Evolutionary conservation across 2,113 vertebrate genomes (phyloP).

Genomic region (Myiopsitta monachus): DNA sequence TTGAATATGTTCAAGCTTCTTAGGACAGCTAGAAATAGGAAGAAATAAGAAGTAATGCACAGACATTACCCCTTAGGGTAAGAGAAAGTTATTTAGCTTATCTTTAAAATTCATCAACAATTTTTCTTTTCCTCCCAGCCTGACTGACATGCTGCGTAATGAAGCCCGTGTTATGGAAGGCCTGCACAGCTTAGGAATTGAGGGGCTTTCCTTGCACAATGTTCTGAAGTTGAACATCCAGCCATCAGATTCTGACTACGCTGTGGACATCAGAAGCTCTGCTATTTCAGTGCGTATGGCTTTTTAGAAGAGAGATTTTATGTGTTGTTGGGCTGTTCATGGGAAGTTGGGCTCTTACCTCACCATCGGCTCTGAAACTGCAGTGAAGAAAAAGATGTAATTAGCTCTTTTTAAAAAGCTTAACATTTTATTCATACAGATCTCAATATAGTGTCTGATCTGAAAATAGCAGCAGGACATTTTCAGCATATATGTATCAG

Average conservation of each 20-base stretch:
- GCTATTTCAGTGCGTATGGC: constrained; percentile 85
- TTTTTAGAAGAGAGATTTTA: not conserved
- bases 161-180: constrained; percentile 96
- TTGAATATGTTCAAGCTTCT: not conserved
- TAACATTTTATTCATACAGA: not conserved
- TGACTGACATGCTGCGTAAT: constrained; percentile 92
- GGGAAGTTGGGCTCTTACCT: not conserved
- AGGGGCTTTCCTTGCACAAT: constrained; percentile 87
- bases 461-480: not conserved
- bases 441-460: not conserved
- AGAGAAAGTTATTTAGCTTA: not conserved
- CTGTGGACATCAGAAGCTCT: constrained; percentile 90
- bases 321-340: not conserved
- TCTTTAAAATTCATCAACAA: not conserved
- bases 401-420: not conserved
- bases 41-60: not conserved
- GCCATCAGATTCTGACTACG: constrained; percentile 91
- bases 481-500: not conserved
- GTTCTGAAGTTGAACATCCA: constrained; percentile 93
- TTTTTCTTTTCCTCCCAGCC: constrained; percentile 65
- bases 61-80: not conserved
- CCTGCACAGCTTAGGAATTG: constrained; percentile 87
- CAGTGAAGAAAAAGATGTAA: not conserved
- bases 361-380: not conserved
- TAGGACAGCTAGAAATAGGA: not conserved